These are phyloP conservation scores for Merodon equestris DNA, from an alignment of 2,888 invertebrate species.

Conservation along the genomic window DNA sequence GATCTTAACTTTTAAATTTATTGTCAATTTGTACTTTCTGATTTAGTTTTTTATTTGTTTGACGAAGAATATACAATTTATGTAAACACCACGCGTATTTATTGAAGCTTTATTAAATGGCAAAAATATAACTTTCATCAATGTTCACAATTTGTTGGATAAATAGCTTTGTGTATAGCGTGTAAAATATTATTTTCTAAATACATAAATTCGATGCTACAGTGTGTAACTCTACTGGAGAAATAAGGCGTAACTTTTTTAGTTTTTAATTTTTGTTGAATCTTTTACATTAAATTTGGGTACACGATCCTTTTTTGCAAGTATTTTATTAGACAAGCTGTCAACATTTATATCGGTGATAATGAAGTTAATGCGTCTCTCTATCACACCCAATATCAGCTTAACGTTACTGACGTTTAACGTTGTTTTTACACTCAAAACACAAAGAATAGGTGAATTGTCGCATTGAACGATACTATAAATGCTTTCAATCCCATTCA, in stretches of 20 bases:
- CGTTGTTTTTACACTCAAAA: constrained; percentile 86
- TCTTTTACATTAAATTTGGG: constrained; percentile 79
- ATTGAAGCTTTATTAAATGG: too few species aligned
- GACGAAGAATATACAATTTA: too few species aligned
- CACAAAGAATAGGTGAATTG: constrained; percentile 85
- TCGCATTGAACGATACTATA: constrained; percentile 83
- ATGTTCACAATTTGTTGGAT: too few species aligned
- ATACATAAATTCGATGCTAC: too few species aligned
- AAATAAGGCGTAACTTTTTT: constrained; percentile 17
- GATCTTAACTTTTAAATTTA: constrained; percentile 39
- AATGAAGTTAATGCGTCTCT: constrained; percentile 82
- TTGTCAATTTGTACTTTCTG: too few species aligned
- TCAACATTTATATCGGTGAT: constrained; percentile 75
- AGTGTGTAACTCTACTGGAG: too few species aligned
- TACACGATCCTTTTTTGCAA: constrained; percentile 77
- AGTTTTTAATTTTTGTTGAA: constrained; percentile 75
- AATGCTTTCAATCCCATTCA: constrained; percentile 80
- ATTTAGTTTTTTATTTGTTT: too few species aligned
- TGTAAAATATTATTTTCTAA: too few species aligned
- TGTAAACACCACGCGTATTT: too few species aligned
- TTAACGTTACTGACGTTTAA: constrained; percentile 88
- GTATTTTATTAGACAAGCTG: constrained; percentile 75
- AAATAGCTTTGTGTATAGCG: too few species aligned
- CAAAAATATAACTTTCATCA: too few species aligned
- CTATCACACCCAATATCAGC: constrained; percentile 89